Evolutionary conservation across 2,113 vertebrate genomes (phyloP).

Genomic region (Aldabrachelys gigantea): DNA sequence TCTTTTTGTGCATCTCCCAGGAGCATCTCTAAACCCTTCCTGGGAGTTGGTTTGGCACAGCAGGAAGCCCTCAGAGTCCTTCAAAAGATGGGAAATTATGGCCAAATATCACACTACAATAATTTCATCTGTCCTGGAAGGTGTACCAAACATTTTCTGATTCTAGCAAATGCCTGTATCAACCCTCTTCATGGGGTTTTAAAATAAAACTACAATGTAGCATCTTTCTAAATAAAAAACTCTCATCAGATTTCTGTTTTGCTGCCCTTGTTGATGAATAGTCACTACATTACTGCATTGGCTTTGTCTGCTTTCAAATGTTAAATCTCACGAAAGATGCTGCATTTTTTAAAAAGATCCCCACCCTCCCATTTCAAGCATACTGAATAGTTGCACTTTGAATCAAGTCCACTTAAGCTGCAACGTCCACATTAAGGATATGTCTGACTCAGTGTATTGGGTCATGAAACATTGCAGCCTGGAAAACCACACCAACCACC

Average conservation of each 20-base stretch:
- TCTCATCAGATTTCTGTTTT: neutral
- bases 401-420: neutral
- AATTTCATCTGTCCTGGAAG: too few relatives aligned
- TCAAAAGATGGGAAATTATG: too few relatives aligned
- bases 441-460: fast-evolving
- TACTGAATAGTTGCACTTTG: neutral
- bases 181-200: neutral
- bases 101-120: too few relatives aligned
- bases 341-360: neutral
- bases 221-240: neutral
- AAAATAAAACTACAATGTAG: neutral
- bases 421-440: neutral
- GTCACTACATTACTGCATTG: neutral
- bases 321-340: neutral
- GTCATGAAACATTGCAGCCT: fast-evolving
- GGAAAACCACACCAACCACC: neutral
- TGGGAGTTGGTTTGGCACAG: too few relatives aligned
- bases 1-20: too few relatives aligned
- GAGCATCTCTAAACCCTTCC: too few relatives aligned
- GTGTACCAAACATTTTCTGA: too few relatives aligned
- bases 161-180: too few relatives aligned
- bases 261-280: neutral
- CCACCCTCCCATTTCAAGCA: neutral
- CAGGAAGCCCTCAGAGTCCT: too few relatives aligned
- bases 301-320: neutral